Conservation (phyloP, 2,888 invertebrate species). For the Coelopa pilipes region DNA sequence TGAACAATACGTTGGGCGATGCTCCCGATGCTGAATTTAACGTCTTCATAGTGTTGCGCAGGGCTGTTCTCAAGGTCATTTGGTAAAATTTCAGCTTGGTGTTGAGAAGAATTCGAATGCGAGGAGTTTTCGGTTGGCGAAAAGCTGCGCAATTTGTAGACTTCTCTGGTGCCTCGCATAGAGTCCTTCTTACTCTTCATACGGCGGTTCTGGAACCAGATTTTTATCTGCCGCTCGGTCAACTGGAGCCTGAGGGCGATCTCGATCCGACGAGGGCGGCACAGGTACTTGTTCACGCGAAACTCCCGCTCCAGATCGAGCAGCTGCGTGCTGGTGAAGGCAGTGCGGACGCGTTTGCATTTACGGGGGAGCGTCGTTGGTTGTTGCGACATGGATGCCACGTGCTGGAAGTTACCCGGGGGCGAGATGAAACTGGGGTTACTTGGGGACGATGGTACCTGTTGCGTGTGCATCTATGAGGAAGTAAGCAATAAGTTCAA, state of each 20-base stretch:
- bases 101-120: not conserved
- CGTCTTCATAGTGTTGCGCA: too few relatives aligned
- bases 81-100: not conserved
- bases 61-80: not conserved
- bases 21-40: not conserved
- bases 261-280: slow-evolving; percentile 91
- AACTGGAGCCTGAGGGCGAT: slow-evolving; percentile 92
- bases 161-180: not conserved
- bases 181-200: slow-evolving; percentile 77
- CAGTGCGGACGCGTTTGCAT: slow-evolving; percentile 86
- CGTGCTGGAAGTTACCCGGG: too few relatives aligned
- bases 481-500: too few relatives aligned
- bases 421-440: too few relatives aligned
- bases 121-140: too few relatives aligned
- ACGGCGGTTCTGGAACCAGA: slow-evolving; percentile 85
- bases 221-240: slow-evolving; percentile 87
- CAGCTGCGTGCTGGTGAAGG: slow-evolving; percentile 94
- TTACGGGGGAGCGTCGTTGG: not conserved
- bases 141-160: not conserved
- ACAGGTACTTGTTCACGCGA: slow-evolving; percentile 92
- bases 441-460: not conserved
- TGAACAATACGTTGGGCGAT: not conserved
- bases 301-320: slow-evolving; percentile 95
- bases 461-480: not conserved
- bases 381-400: not conserved